Conservation (phyloP, 2,113 vertebrate genomes). For the Stegostoma tigrinum region DNA sequence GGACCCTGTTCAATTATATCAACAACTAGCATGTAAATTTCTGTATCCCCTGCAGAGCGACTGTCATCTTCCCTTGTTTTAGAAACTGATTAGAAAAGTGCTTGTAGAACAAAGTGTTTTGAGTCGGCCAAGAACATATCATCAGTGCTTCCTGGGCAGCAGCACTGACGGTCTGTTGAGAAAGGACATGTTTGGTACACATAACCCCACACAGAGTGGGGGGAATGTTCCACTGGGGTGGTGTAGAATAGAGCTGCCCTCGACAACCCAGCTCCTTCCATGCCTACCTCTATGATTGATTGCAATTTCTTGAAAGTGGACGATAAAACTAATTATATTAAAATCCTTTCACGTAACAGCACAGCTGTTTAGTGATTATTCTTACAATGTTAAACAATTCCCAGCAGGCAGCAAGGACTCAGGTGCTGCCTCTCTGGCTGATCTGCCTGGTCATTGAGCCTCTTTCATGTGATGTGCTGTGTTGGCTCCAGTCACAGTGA, state of each 20-base stretch:
- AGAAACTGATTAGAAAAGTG: not conserved
- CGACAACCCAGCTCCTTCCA: too few relatives aligned
- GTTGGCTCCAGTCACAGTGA: slow-evolving; percentile 73
- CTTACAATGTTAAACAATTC: slow-evolving; percentile 10
- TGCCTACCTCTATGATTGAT: not conserved
- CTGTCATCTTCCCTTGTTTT: not conserved
- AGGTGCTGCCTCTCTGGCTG: slow-evolving; percentile 31
- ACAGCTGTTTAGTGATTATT: slow-evolving; percentile 34
- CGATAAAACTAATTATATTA: slow-evolving; percentile 26
- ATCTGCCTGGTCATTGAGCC: slow-evolving; percentile 36
- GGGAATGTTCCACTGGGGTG: not conserved
- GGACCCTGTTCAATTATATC: not conserved
- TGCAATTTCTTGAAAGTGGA: slow-evolving; percentile 29
- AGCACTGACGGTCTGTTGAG: not conserved
- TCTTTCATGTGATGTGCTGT: slow-evolving; percentile 47
- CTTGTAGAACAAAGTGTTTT: not conserved
- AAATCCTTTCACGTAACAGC: slow-evolving; percentile 34
- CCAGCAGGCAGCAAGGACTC: not conserved
- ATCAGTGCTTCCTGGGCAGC: not conserved
- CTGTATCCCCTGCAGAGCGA: not conserved
- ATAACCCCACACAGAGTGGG: not conserved
- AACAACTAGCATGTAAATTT: not conserved
- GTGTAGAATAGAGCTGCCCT: not conserved
- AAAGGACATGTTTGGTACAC: not conserved
- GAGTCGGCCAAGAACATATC: not conserved